Conservation (phyloP, 1,140 invertebrate genomes). For the Macrostomum lignano region DNA sequence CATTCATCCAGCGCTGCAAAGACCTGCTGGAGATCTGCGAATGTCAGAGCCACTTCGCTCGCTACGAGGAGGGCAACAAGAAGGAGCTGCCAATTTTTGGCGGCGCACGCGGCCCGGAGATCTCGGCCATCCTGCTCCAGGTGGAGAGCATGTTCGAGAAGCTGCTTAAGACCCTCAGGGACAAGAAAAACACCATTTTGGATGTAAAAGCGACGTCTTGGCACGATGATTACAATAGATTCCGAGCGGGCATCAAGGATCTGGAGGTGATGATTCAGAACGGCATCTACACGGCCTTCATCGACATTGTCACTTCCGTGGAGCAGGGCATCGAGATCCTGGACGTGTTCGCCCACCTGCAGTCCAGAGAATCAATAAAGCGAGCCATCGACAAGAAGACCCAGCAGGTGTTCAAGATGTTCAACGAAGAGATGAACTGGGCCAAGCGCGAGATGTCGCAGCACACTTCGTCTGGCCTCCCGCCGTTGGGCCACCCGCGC, state of each 20-base stretch:
- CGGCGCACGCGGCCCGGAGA: constrained; percentile 34
- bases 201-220: constrained; percentile 40
- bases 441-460: constrained; percentile 40
- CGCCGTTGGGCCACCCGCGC: constrained; percentile 33
- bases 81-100: constrained; percentile 25
- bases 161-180: constrained; percentile 35
- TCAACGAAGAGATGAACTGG: constrained; percentile 43
- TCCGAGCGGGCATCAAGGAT: constrained; percentile 26
- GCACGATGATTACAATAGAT: constrained; percentile 38
- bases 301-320: constrained; percentile 25
- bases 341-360: constrained; percentile 28
- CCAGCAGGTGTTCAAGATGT: constrained; percentile 41
- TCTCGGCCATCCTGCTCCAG: constrained; percentile 39
- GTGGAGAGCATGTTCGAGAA: constrained; percentile 43
- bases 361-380: constrained; percentile 28
- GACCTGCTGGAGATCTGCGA: constrained; percentile 45
- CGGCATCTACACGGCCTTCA: constrained; percentile 24
- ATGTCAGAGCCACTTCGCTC: constrained; percentile 29
- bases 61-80: constrained; percentile 22
- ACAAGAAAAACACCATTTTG: constrained; percentile 35
- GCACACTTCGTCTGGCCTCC: constrained; percentile 34
- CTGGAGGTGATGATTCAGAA: constrained; percentile 30
- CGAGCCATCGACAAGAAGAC: constrained; percentile 29
- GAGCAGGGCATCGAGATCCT: constrained; percentile 27
- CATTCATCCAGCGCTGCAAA: constrained; percentile 48